These are phyloP conservation scores for Tyto alba DNA, from an alignment of 2,113 vertebrate species.

Conservation along the genomic window DNA sequence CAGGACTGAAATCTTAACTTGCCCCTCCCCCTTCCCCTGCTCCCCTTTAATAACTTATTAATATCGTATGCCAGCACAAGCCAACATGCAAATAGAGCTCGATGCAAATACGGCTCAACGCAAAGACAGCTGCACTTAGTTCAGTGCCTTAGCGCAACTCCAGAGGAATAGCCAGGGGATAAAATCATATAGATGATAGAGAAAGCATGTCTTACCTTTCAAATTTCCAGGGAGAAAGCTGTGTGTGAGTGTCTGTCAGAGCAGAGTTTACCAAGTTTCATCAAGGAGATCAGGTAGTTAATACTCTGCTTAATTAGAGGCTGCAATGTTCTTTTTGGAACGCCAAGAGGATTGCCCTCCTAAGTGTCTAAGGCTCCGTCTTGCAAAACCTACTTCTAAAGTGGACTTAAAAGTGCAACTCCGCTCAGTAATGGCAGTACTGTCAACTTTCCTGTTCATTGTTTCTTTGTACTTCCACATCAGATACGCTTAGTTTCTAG, in stretches of 20 bases:
- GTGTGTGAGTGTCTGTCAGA: background rate
- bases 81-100: slow-evolving; percentile 42
- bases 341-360: background rate
- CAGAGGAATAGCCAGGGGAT: slow-evolving; percentile 16
- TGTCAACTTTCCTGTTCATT: background rate
- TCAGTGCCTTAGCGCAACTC: background rate
- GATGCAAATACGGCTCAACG: slow-evolving; percentile 11
- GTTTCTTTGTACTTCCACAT: slow-evolving; percentile 13
- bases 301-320: slow-evolving; percentile 16
- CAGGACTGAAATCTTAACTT: slow-evolving; percentile 15
- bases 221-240: slow-evolving; percentile 12
- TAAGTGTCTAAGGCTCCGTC: background rate
- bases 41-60: slow-evolving; percentile 54
- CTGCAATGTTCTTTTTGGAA: background rate
- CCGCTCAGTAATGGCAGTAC: background rate
- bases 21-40: background rate
- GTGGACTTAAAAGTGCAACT: background rate
- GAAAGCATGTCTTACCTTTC: slow-evolving; percentile 13
- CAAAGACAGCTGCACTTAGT: slow-evolving; percentile 33
- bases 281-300: slow-evolving; percentile 31
- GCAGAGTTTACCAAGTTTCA: slow-evolving; percentile 20
- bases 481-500: background rate
- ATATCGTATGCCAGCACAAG: slow-evolving; percentile 20
- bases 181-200: slow-evolving; percentile 17
- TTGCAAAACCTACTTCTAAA: slow-evolving; percentile 9